Evolutionary conservation across 2,797 vertebrate genomes (phyloP).

Genomic region (Propithecus perrieri): DNA sequence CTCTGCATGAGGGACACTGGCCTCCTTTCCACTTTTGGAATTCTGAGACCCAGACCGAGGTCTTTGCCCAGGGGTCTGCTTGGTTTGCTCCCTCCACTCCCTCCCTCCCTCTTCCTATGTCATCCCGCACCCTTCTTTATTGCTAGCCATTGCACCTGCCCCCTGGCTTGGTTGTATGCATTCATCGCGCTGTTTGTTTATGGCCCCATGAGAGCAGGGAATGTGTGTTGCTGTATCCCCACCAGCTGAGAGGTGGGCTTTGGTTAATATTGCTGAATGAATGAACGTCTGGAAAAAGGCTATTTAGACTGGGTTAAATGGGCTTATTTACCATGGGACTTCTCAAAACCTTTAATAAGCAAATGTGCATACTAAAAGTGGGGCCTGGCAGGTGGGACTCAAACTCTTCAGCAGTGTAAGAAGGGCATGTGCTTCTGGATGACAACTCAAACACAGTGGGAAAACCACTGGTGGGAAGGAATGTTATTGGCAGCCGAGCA

Average conservation of each 20-base stretch:
- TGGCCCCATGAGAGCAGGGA: background rate
- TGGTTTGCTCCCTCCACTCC: background rate
- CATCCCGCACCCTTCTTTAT: background rate
- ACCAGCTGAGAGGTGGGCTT: background rate
- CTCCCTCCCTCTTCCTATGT: background rate
- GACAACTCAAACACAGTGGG: background rate
- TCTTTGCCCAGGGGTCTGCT: background rate
- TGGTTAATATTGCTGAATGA: background rate
- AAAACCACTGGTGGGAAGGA: background rate
- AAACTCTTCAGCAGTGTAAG: background rate
- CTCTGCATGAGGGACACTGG: rapidly evolving
- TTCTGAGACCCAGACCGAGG: background rate
- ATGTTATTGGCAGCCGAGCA: background rate
- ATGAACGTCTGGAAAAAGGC: background rate
- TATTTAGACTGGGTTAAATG: background rate
- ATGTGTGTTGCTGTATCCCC: background rate
- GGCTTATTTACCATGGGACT: background rate
- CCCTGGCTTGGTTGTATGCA: background rate
- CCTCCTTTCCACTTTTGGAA: background rate
- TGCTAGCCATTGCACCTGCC: background rate
- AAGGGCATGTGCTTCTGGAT: background rate
- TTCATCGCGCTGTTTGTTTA: background rate
- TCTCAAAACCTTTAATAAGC: background rate
- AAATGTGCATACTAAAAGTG: background rate
- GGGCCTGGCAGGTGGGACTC: background rate